A percentile compares a stretch with the other conserved stretches of the same genome.
Evolutionary conservation across 1,140 invertebrate species (phyloP).

Genomic region (Thaumetopoea pityocampa): DNA sequence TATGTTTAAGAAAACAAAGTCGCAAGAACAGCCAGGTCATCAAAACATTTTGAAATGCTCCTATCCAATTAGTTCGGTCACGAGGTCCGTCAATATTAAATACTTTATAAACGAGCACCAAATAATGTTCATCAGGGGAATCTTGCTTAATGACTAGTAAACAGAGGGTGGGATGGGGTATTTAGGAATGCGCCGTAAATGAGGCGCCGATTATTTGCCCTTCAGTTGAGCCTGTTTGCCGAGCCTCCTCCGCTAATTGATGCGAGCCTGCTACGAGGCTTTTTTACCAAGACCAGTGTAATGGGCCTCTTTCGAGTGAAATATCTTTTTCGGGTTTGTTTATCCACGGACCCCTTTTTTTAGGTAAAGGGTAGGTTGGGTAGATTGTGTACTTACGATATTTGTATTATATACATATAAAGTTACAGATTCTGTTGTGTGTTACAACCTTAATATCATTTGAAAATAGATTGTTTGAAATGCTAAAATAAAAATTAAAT

Average conservation of each 20-base stretch:
- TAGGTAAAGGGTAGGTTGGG: slow-evolving; percentile 16
- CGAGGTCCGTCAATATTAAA: slow-evolving; percentile 7
- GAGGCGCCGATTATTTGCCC: slow-evolving; percentile 58
- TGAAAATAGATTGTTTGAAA: too few relatives aligned
- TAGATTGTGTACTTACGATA: slow-evolving; percentile 14
- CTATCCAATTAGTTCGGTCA: too few relatives aligned
- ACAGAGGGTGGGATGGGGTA: slow-evolving; percentile 33
- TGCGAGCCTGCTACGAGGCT: slow-evolving; percentile 37
- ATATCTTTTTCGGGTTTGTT: slow-evolving; percentile 53
- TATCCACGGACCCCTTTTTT: slow-evolving; percentile 32
- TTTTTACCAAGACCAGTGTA: slow-evolving; percentile 59
- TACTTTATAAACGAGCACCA: slow-evolving; percentile 8
- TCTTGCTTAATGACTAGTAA: slow-evolving; percentile 66
- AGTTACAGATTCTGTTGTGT: too few relatives aligned
- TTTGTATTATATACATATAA: slow-evolving; percentile 15
- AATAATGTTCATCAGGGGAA: slow-evolving; percentile 15
- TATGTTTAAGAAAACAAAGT: too few relatives aligned
- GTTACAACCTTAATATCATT: too few relatives aligned
- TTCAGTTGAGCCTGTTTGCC: slow-evolving; percentile 48
- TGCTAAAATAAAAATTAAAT: too few relatives aligned
- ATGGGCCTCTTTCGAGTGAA: slow-evolving; percentile 58
- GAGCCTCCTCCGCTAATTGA: slow-evolving; percentile 58
- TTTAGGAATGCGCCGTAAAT: slow-evolving; percentile 37
- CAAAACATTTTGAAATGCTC: too few relatives aligned
- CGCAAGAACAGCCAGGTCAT: too few relatives aligned